Conservation (phyloP, 2,797 vertebrate species). For the Taenioides sp. region DNA sequence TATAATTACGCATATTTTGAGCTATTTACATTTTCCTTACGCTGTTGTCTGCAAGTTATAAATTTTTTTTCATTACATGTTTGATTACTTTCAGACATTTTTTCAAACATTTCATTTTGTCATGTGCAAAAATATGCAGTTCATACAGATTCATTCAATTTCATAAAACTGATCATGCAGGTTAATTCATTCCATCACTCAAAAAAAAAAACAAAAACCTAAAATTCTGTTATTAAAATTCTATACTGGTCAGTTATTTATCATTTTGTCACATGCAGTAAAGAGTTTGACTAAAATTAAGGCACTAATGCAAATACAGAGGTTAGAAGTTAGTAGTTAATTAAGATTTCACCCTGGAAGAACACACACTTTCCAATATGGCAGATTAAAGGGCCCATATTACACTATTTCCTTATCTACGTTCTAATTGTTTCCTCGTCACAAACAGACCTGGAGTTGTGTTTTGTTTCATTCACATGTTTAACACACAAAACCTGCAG, state of each 20-base stretch:
- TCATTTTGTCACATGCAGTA: slow-evolving; percentile 10
- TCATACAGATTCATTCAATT: neutral
- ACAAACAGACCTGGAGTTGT: too few relatives aligned
- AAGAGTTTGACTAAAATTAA: slow-evolving; percentile 30
- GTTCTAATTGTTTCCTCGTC: too few relatives aligned
- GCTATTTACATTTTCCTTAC: too few relatives aligned
- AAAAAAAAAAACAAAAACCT: too few relatives aligned
- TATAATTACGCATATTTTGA: too few relatives aligned
- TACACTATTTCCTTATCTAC: too few relatives aligned
- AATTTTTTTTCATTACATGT: too few relatives aligned
- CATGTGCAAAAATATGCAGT: neutral
- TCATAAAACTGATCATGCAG: neutral
- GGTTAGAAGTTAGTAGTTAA: slow-evolving; percentile 65
- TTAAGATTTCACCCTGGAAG: slow-evolving; percentile 57
- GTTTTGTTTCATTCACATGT: too few relatives aligned
- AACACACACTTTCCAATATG: slow-evolving; percentile 33
- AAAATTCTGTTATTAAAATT: slow-evolving; percentile 1
- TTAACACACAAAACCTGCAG: too few relatives aligned
- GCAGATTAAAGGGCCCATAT: slow-evolving; percentile 1
- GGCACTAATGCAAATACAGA: slow-evolving; percentile 32
- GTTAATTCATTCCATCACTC: neutral
- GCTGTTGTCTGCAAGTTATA: too few relatives aligned
- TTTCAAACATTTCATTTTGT: neutral
- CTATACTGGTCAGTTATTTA: neutral
- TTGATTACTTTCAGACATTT: neutral